Evolutionary conservation across 2,113 vertebrate species (phyloP), one percentile per base, ranked within the genome.

Genomic region (Pavo muticus): DNA sequence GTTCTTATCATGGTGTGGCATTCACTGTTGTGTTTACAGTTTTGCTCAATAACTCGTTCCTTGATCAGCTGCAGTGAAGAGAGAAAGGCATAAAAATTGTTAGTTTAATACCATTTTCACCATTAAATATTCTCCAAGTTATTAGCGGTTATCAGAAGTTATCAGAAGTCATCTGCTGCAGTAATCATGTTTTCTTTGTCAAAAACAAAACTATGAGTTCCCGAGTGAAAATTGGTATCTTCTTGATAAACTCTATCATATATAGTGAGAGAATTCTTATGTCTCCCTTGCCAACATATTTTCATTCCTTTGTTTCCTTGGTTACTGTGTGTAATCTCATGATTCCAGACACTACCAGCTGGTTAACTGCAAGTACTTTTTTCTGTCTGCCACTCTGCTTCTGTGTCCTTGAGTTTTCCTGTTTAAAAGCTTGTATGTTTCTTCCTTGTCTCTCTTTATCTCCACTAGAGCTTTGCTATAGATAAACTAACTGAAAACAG

Each of bases 1-100:
- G 17, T 37, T 83, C 2, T 0, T 78, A 27, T 42, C 7, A 9
- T 20, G 61, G 19, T 0, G 11, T 21, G 32, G 6, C 24, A 35
- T 80, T 68, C 68, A 18, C 23, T 72, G 2, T 64, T 85, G n/a
- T 76, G n/a, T 76, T 85, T 50, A 19, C 14, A 35, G 17, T 48
- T 48, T 73, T 90, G 6, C 40, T 83, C 54, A 76, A 44, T 57
- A 84, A 83, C 7, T 73, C 13, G 50, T 60, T 15, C 37, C 37
- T 79, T 56, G 37, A 20, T 76, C 50, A 76, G 63, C 40, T 27
- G 27, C 25, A 61, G 23, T 47, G 48, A 40, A 85, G 30, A 91
- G 6, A 60, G 10, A 56, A n/a, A 80, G 42, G 19, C 23, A 23
- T 69, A 76, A 40, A 32, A 69, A 16, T 42, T 76, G 10, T 47